Evolutionary conservation across 2,888 invertebrate genomes (phyloP).

Genomic region (Megamerina dolium): DNA sequence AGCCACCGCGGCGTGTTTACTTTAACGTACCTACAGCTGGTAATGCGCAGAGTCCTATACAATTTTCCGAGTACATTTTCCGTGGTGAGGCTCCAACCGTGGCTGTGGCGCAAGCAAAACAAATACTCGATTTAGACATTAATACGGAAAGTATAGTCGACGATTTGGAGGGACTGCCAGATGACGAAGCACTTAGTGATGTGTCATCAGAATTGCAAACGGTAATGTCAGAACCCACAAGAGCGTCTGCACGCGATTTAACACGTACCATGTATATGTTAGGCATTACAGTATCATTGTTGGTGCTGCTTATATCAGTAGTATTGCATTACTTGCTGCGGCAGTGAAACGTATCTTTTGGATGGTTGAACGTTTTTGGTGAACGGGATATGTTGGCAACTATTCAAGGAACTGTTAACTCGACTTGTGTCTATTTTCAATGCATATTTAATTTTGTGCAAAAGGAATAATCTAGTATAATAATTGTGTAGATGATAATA

Average conservation of each 20-base stretch:
- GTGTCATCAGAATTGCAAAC: constrained; percentile 12
- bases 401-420: no score
- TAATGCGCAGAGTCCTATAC: constrained; percentile 48
- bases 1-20: constrained; percentile 81
- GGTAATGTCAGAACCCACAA: constrained; percentile 4
- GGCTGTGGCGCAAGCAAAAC: constrained; percentile 71
- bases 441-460: no score
- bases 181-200: constrained; percentile 53
- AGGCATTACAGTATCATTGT: constrained; percentile 58
- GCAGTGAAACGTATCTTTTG: constrained; percentile 19
- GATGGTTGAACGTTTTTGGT: not conserved
- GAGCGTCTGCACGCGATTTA: constrained; percentile 41
- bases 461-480: no score
- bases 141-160: constrained; percentile 63
- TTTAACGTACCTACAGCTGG: constrained; percentile 56
- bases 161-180: constrained; percentile 73
- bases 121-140: constrained; percentile 72
- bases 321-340: constrained; percentile 52
- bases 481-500: no score
- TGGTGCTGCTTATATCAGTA: constrained; percentile 57
- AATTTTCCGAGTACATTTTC: constrained; percentile 84
- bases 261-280: constrained; percentile 52
- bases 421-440: no score
- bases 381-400: no score
- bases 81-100: constrained; percentile 84